A percentile compares a stretch with the other conserved stretches of the same genome.
Evolutionary conservation across 2,888 invertebrate species (phyloP).

Genomic region (Periphyllus acericola): DNA sequence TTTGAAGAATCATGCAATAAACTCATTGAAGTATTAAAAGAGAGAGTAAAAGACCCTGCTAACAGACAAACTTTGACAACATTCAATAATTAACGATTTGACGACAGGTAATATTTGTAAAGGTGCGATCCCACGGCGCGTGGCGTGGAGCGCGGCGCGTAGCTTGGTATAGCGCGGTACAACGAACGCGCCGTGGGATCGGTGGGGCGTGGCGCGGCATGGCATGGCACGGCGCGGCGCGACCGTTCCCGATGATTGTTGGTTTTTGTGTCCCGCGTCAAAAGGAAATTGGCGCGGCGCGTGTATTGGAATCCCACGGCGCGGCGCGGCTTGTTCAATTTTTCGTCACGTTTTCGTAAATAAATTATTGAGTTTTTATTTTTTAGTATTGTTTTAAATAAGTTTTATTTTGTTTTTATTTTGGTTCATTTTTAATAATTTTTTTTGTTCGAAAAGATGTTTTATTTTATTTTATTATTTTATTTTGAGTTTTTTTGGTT

Average conservation of each 20-base stretch:
- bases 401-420: background rate
- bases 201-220: background rate
- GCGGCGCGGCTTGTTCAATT: slow-evolving; percentile 9
- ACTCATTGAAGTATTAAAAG: background rate
- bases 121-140: slow-evolving; percentile 15
- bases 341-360: background rate
- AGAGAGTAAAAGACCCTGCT: background rate
- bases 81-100: background rate
- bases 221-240: background rate
- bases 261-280: slow-evolving; percentile 27
- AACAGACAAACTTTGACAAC: background rate
- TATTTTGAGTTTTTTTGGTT: too few relatives aligned
- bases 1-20: background rate
- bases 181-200: background rate
- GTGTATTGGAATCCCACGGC: background rate
- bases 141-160: too few relatives aligned
- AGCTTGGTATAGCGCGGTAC: slow-evolving; percentile 7
- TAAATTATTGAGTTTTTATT: background rate
- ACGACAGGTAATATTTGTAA: background rate
- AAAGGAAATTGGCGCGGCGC: slow-evolving; percentile 16
- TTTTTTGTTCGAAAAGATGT: too few relatives aligned
- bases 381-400: slow-evolving; percentile 15
- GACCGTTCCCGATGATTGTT: slow-evolving; percentile 25
- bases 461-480: background rate
- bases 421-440: too few relatives aligned